Base-by-base conservation (phyloP, 1,140 invertebrate species). In the Whitmania pigra region DNA sequence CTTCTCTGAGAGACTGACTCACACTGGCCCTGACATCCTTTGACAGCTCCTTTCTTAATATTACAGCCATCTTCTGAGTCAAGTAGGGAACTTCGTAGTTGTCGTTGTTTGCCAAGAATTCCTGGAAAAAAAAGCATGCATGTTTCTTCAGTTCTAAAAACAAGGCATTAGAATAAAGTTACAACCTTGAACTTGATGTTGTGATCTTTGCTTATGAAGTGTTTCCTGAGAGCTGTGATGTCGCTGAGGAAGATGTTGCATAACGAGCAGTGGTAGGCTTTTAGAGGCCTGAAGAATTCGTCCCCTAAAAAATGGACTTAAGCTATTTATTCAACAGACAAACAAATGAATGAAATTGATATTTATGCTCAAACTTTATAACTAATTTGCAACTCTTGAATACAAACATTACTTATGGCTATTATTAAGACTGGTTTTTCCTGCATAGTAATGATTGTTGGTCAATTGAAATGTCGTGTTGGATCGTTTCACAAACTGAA, bases 121-220 rank as follows among this genome's bases (percentile, higher is more conserved):
- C 57, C 57, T 63, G 11, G 57, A n/a, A 63, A 31, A 17, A 15
- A 25, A 25, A 25, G 11, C 22, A n/a, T 25, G 29, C 31, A 36
- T 25, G 6, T 25, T 18, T 17, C 11, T 63, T 63, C 11, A 31
- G 6, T 63, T 7, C 22, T 63, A 63, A 22, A 63, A 22, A 22
- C 2, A 63, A 63, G 4, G 3, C 1, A 63, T 13, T 0, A 63
- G 43, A 49, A 18, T 2, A n/a, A 25, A 63, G 57, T 11, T 13
- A 15, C 29, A 63, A 63, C 57, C 29, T 63, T 63, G 29, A 63
- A 63, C 29, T 63, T 63, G 29, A 31, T 25, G 29, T 63, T 63
- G 57, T 63, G 57, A 31, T 22, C 57, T 13, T 22, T 25, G 57
- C 57, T 63, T 11, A 31, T 15, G 11, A 63, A 63, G 57, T 63